Evolutionary conservation across 1,140 invertebrate species (phyloP).

Genomic region (Tetraneura akinire): DNA sequence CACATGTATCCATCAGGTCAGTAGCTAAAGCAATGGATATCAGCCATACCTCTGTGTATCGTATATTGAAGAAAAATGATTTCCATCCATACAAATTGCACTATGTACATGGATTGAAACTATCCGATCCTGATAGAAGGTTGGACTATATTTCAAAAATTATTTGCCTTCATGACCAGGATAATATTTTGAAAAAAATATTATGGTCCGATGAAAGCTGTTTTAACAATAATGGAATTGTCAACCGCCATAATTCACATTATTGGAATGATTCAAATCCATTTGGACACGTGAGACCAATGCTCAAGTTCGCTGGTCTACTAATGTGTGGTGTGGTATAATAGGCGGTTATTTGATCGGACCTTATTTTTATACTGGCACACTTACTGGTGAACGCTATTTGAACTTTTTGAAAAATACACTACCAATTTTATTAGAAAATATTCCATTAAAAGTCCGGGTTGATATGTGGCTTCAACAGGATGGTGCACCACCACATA

Average conservation of each 20-base stretch:
- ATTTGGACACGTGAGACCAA: slow-evolving; percentile 9
- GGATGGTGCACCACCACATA: too few relatives aligned
- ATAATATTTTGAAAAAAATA: too few relatives aligned
- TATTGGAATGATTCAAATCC: slow-evolving; percentile 1
- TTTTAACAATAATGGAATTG: slow-evolving; percentile 1
- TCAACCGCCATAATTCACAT: background rate
- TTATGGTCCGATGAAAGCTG: slow-evolving; percentile 14
- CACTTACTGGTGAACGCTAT: too few relatives aligned
- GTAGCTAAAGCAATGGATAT: slow-evolving; percentile 2
- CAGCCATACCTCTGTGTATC: background rate
- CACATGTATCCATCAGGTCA: background rate
- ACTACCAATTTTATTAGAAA: too few relatives aligned
- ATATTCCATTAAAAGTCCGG: too few relatives aligned
- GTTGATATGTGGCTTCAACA: too few relatives aligned
- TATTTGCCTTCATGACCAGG: background rate
- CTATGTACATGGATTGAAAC: background rate
- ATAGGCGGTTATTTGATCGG: slow-evolving; percentile 24
- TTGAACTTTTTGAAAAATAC: too few relatives aligned
- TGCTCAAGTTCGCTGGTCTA: background rate
- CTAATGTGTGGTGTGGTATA: slow-evolving; percentile 4
- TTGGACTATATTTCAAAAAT: slow-evolving; percentile 4
- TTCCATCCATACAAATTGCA: slow-evolving; percentile 7
- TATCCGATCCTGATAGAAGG: background rate
- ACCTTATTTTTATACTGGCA: slow-evolving; percentile 17
- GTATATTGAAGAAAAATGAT: slow-evolving; percentile 3